Percentiles rank a stretch among this genome's conserved stretches.
phyloP scores from a whole-genome alignment of 2,113 vertebrate genomes.

The Macrotus californicus region DNA sequence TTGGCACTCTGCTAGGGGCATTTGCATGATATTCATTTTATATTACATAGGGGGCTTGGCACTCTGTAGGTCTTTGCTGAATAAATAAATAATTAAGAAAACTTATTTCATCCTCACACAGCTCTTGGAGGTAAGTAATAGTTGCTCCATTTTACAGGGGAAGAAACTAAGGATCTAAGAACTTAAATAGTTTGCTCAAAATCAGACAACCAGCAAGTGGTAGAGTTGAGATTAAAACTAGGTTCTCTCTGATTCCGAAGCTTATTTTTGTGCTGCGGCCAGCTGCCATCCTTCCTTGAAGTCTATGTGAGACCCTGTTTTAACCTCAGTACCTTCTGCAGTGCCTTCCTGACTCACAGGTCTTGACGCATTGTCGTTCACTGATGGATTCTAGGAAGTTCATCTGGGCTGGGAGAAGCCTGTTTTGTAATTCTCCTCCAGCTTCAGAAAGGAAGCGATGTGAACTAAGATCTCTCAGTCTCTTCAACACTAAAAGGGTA shows the following conservation, averaged over 20 bases:
- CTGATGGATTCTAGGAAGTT: neutral
- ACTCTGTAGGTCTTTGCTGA: neutral
- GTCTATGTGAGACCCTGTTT: neutral
- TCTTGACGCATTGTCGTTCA: neutral
- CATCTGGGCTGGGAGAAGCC: neutral
- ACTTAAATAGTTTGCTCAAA: neutral
- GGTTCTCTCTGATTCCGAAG: neutral
- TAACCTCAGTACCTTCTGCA: neutral
- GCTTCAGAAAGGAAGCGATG: conserved; percentile 2
- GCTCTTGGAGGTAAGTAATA: neutral
- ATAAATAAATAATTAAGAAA: neutral
- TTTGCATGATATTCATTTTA: neutral
- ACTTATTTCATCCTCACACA: neutral
- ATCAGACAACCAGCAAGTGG: neutral
- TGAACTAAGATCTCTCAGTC: neutral
- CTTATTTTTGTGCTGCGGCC: neutral
- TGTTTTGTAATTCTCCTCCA: neutral
- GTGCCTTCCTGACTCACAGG: neutral
- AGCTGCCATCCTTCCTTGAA: neutral
- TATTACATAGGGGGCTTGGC: neutral
- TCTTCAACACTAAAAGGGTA: neutral
- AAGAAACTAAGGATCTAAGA: too few species aligned
- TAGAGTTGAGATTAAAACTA: neutral
- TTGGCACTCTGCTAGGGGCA: neutral
- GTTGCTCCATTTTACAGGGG: neutral